Percentiles rank a stretch among this genome's conserved stretches.
These are phyloP conservation scores for Muraenolepis orangiensis DNA, from an alignment of 2,797 vertebrate genomes.

Conservation along the genomic window DNA sequence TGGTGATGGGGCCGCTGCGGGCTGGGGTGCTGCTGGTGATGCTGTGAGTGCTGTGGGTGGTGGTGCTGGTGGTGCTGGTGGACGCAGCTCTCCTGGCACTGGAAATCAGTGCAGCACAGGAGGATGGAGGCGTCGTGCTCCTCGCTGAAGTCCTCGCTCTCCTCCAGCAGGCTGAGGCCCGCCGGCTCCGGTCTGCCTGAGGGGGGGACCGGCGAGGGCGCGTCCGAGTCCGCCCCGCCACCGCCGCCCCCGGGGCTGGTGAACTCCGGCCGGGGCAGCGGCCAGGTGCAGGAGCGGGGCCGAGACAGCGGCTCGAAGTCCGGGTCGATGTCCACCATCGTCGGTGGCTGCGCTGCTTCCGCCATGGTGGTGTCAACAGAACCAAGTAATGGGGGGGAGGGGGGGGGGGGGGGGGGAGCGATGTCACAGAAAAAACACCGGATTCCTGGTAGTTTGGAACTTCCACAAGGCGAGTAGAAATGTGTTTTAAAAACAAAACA, in stretches of 20 bases:
- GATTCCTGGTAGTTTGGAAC: constrained; percentile 24
- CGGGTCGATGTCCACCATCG: constrained; percentile 92
- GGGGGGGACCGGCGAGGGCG: constrained; percentile 86
- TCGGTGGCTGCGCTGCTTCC: constrained; percentile 83
- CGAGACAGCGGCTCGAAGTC: constrained; percentile 94
- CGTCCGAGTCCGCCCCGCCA: constrained; percentile 84
- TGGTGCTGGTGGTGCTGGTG: constrained; percentile 69
- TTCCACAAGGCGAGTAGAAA: neutral
- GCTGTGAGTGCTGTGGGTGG: constrained; percentile 45
- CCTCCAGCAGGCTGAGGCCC: constrained; percentile 84
- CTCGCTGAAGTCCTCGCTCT: constrained; percentile 81
- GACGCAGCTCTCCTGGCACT: constrained; percentile 80
- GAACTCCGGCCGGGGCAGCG: constrained; percentile 91
- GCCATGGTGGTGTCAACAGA: constrained; percentile 74
- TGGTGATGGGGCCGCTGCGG: constrained; percentile 64
- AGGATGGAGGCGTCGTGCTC: constrained; percentile 68
- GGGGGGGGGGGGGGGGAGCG: constrained; percentile 49
- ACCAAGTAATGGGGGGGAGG: constrained; percentile 27
- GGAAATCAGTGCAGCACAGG: constrained; percentile 84
- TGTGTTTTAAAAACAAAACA: neutral
- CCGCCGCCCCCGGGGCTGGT: constrained; percentile 81
- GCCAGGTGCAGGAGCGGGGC: constrained; percentile 96
- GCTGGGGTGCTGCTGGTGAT: constrained; percentile 39
- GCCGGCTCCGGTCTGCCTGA: constrained; percentile 81
- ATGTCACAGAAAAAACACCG: constrained; percentile 66